Evolutionary conservation across 2,113 vertebrate genomes (phyloP), one percentile per base, ranked within the genome.

Genomic region (Xiphophorus hellerii): DNA sequence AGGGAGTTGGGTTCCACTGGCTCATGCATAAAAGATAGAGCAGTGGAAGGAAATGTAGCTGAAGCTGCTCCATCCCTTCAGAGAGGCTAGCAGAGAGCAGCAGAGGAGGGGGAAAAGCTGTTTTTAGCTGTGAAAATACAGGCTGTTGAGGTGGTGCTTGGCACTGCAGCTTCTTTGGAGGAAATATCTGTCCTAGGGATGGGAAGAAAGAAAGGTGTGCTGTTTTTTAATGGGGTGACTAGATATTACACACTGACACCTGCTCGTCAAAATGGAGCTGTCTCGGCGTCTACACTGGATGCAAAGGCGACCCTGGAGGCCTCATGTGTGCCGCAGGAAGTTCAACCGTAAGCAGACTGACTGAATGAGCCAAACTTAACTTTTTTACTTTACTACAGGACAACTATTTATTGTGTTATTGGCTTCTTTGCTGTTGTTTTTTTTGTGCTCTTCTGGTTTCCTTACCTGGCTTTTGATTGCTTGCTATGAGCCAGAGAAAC

Each of bases 11-110:
- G 84, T 77, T 94, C 82, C 94, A 91, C 66, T 78, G 94, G 84
- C 90, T 96, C 96, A 97, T 97, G 94, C 96, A 97, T 99, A 94
- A 98, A 97, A 96, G 92, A 99, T 96, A 88, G 92, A 79, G 82
- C 87, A 85, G 89, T 80, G 74, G 83, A 89, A 62, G 69, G 85
- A 86, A 84, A 81, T 77, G 76, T 82, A 92, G 88, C 44, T 69
- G 71, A 73, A 70, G 67, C 70, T 20, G 62, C 33, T 78, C 73
- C 71, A 71, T 73, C 67, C 65, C 7, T 8, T 58, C 48, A 61
- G 51, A 71, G 22, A 13, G 27, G 14, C 73, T 51, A 44, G 61
- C 72, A 48, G 62, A 14, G 58, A 44, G 27, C 0, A 62, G 27
- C 22, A 44, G 29, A 60, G 29, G 8, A 13, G 35, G 35, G 10